Percentiles rank a stretch among this genome's conserved stretches.
These are phyloP conservation scores for Chloromyia formosa DNA, from an alignment of 2,888 invertebrate genomes.

Conservation along the genomic window DNA sequence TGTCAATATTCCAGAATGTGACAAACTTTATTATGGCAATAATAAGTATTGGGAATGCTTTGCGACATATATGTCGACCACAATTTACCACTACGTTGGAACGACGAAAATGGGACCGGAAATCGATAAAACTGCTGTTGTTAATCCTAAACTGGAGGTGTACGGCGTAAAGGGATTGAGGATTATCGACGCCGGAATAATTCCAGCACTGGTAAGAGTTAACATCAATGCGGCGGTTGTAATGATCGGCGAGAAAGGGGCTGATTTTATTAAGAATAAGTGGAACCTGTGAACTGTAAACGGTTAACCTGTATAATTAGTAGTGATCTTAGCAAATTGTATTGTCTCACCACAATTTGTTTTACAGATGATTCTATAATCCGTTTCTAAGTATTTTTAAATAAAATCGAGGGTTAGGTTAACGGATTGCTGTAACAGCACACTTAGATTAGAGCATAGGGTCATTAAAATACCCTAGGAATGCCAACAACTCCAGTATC, in stretches of 20 bases:
- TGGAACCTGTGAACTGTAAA: constrained; percentile 19
- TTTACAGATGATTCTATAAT: too few species aligned
- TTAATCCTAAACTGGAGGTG: constrained; percentile 68
- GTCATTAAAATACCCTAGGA: too few species aligned
- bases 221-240: constrained; percentile 67
- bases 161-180: constrained; percentile 67
- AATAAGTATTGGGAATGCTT: constrained; percentile 90
- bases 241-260: constrained; percentile 74
- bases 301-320: too few species aligned
- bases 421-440: too few species aligned
- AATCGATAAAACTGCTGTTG: constrained; percentile 65
- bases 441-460: too few species aligned
- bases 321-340: too few species aligned
- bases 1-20: constrained; percentile 82
- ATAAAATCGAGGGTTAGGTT: too few species aligned
- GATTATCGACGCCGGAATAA: constrained; percentile 73
- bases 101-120: constrained; percentile 71
- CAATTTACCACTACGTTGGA: constrained; percentile 79
- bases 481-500: too few species aligned
- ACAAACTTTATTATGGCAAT: constrained; percentile 72
- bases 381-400: too few species aligned
- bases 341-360: too few species aligned
- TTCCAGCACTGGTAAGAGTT: constrained; percentile 71
- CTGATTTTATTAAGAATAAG: constrained; percentile 70
- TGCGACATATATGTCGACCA: constrained; percentile 78